Percentiles rank a stretch among this genome's conserved stretches.
Conservation (phyloP, 2,797 vertebrate genomes). For the Aeoliscus strigatus region DNA sequence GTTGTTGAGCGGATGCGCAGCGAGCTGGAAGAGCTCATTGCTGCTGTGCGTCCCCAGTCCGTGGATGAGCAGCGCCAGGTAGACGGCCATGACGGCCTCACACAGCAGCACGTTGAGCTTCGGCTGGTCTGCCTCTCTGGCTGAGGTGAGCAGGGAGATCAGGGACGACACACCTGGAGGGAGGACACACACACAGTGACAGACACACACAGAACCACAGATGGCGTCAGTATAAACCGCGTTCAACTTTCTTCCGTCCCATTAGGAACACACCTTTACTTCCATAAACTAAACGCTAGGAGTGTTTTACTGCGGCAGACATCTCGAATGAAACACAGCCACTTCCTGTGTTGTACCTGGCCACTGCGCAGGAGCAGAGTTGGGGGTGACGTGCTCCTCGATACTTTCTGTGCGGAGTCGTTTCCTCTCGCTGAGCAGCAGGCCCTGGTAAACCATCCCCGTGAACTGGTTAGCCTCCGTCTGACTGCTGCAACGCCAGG, state of each 20-base stretch:
- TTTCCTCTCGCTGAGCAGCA: constrained; percentile 90
- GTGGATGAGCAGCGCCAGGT: constrained; percentile 91
- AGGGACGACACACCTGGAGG: constrained; percentile 90
- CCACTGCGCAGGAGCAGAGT: constrained; percentile 92
- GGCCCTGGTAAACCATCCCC: constrained; percentile 96
- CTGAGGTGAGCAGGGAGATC: constrained; percentile 86
- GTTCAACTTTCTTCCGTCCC: too few relatives aligned
- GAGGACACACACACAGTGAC: constrained; percentile 11
- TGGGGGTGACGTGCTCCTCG: constrained; percentile 93
- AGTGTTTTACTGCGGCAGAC: too few relatives aligned
- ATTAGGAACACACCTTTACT: too few relatives aligned
- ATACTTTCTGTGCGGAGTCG: constrained; percentile 95
- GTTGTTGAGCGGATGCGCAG: constrained; percentile 91
- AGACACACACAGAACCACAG: too few relatives aligned
- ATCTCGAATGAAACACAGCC: too few relatives aligned
- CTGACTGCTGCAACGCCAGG: constrained; percentile 76
- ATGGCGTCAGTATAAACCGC: too few relatives aligned
- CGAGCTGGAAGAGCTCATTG: constrained; percentile 92
- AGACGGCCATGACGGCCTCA: constrained; percentile 93
- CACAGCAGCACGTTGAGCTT: constrained; percentile 88
- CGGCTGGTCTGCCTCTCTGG: constrained; percentile 92
- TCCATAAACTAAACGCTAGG: too few relatives aligned
- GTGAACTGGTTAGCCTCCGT: constrained; percentile 92
- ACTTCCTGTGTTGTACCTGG: constrained; percentile 83
- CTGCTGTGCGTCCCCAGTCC: constrained; percentile 91